Percentiles rank a stretch among this genome's conserved stretches.
Conservation (phyloP, 2,888 invertebrate genomes). For the Drosophila koepferae region DNA sequence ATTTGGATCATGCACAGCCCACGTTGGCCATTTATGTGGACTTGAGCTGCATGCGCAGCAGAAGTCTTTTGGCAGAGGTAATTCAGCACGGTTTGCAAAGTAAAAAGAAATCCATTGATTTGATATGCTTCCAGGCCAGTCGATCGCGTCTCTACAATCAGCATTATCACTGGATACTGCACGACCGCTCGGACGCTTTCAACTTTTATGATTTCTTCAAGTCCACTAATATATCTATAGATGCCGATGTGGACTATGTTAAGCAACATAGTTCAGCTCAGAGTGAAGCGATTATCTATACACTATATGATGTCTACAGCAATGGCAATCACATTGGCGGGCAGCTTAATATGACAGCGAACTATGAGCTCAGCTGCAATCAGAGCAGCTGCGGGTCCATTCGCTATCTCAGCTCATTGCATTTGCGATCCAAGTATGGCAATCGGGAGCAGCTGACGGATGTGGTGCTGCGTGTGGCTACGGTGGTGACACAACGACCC, state of each 20-base stretch:
- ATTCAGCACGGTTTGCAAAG: background rate
- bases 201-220: slow-evolving; percentile 64
- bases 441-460: slow-evolving; percentile 77
- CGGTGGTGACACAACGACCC: slow-evolving; percentile 76
- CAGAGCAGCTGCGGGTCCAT: slow-evolving; percentile 39
- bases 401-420: slow-evolving; percentile 66
- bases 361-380: slow-evolving; percentile 69
- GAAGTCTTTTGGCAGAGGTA: slow-evolving; percentile 54
- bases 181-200: slow-evolving; percentile 45
- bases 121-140: slow-evolving; percentile 64
- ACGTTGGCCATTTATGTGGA: slow-evolving; percentile 76
- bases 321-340: slow-evolving; percentile 83
- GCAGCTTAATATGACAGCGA: slow-evolving; percentile 79
- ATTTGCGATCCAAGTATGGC: slow-evolving; percentile 69
- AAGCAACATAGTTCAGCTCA: background rate
- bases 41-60: slow-evolving; percentile 61
- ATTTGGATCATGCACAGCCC: slow-evolving; percentile 56
- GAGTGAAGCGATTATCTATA: slow-evolving; percentile 29
- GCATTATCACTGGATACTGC: slow-evolving; percentile 81
- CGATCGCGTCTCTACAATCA: slow-evolving; percentile 67
- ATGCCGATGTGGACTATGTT: slow-evolving; percentile 81
- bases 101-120: background rate
- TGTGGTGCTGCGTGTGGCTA: slow-evolving; percentile 75
- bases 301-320: slow-evolving; percentile 83
- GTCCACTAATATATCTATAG: slow-evolving; percentile 75